Evolutionary conservation across 1,140 invertebrate genomes (phyloP).

Genomic region (Geopemphigus sp.): DNA sequence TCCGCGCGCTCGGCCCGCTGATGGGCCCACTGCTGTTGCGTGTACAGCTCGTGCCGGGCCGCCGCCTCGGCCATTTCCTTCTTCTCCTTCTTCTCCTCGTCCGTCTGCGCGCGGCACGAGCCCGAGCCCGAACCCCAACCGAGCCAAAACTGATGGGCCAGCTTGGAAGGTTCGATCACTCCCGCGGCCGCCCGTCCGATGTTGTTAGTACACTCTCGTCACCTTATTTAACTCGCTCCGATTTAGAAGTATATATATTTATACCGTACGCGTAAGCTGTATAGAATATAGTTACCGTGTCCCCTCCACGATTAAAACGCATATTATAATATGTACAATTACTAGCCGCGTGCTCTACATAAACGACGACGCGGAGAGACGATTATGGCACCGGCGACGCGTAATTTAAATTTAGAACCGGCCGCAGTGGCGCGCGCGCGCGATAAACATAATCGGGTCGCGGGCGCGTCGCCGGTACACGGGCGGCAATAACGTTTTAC

Average conservation of each 20-base stretch:
- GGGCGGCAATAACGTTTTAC: background rate
- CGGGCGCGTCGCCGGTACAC: too few relatives aligned
- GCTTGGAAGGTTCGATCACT: slow-evolving; percentile 51
- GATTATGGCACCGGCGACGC: background rate
- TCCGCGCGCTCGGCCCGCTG: slow-evolving; percentile 49
- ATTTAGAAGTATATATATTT: too few relatives aligned
- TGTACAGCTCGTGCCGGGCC: slow-evolving; percentile 50
- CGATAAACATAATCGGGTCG: too few relatives aligned
- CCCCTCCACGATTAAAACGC: too few relatives aligned
- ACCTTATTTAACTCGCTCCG: too few relatives aligned
- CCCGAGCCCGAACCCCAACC: slow-evolving; percentile 53
- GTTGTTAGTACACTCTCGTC: too few relatives aligned
- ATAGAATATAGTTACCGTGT: too few relatives aligned
- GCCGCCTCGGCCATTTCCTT: slow-evolving; percentile 52
- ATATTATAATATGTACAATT: too few relatives aligned
- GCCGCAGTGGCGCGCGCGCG: background rate
- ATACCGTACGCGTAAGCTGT: too few relatives aligned
- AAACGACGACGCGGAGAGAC: too few relatives aligned
- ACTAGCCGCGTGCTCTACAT: too few relatives aligned
- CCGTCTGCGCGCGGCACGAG: slow-evolving; percentile 52
- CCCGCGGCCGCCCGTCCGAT: slow-evolving; percentile 23
- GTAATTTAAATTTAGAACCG: background rate
- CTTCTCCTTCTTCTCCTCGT: slow-evolving; percentile 55
- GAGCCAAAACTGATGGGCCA: slow-evolving; percentile 55
- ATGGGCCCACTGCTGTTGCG: slow-evolving; percentile 51